A percentile compares a stretch with the other conserved stretches of the same genome.
Conservation (phyloP, 2,888 invertebrate species). For the Camptogramma bilineatum region DNA sequence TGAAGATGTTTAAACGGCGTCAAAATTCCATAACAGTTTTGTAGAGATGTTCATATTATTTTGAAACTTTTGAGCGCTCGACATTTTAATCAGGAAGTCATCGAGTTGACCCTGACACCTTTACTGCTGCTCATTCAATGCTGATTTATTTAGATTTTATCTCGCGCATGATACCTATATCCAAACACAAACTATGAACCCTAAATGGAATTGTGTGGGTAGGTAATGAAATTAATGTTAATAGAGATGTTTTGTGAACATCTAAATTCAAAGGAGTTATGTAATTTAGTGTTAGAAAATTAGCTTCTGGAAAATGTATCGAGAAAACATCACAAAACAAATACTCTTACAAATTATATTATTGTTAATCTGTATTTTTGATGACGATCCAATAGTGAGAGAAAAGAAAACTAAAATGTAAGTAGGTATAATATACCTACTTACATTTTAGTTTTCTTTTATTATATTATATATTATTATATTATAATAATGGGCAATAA, state of each 20-base stretch:
- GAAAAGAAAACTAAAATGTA: not conserved
- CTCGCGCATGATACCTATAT: slow-evolving; percentile 1
- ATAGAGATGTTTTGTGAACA: not conserved
- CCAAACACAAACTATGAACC: not conserved
- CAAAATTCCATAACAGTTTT: not conserved
- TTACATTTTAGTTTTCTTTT: not conserved
- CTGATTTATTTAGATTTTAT: slow-evolving; percentile 14
- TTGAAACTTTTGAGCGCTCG: not conserved
- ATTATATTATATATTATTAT: too few species aligned
- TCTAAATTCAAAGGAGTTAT: not conserved
- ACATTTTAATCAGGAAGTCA: slow-evolving; percentile 20
- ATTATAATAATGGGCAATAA: not conserved
- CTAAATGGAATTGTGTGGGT: slow-evolving; percentile 1
- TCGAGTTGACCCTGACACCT: slow-evolving; percentile 13
- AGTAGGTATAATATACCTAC: too few species aligned
- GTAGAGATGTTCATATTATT: not conserved
- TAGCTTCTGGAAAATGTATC: not conserved
- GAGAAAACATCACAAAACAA: too few species aligned
- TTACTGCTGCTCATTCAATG: slow-evolving; percentile 8
- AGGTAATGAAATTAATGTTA: not conserved
- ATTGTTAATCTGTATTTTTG: not conserved
- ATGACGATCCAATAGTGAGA: too few species aligned
- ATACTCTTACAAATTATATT: too few species aligned
- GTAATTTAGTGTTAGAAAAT: not conserved
- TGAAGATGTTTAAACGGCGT: not conserved